phyloP scores from a whole-genome alignment of 2,113 vertebrate species.

The Campylomormyrus numenius region DNA sequence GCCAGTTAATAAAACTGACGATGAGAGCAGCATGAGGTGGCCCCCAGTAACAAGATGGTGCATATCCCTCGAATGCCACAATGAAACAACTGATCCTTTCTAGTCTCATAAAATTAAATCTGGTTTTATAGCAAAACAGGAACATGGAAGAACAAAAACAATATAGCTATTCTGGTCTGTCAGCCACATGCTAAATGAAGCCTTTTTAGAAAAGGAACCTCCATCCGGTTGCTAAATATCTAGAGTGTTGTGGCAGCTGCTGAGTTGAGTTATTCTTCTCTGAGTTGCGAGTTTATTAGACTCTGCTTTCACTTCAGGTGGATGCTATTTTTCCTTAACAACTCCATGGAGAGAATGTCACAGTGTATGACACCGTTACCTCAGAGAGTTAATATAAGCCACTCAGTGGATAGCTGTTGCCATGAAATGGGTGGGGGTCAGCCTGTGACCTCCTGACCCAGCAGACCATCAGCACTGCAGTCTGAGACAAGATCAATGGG shows the following conservation, averaged over 20 bases:
- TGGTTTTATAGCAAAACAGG: not conserved
- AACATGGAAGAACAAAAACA: not conserved
- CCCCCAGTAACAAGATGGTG: not conserved
- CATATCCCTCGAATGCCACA: not conserved
- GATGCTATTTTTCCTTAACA: not conserved
- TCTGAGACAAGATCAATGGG: constrained; percentile 60
- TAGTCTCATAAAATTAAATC: not conserved
- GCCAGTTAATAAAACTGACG: not conserved
- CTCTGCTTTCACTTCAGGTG: not conserved
- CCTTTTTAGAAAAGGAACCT: not conserved
- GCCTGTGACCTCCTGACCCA: not conserved
- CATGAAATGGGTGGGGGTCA: not conserved
- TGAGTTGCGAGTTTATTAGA: not conserved
- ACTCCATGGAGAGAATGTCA: not conserved
- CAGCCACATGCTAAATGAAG: not conserved
- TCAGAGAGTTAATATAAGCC: not conserved
- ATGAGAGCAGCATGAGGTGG: not conserved
- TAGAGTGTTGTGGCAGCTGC: not conserved
- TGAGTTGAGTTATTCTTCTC: not conserved
- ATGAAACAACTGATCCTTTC: not conserved
- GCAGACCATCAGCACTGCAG: constrained; percentile 35
- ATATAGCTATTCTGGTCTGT: not conserved
- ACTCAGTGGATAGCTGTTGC: not conserved
- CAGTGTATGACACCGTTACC: not conserved
- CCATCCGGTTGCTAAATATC: not conserved